These are phyloP conservation scores for Anomalospiza imberbis DNA, from an alignment of 2,797 vertebrate species.

Conservation along the genomic window DNA sequence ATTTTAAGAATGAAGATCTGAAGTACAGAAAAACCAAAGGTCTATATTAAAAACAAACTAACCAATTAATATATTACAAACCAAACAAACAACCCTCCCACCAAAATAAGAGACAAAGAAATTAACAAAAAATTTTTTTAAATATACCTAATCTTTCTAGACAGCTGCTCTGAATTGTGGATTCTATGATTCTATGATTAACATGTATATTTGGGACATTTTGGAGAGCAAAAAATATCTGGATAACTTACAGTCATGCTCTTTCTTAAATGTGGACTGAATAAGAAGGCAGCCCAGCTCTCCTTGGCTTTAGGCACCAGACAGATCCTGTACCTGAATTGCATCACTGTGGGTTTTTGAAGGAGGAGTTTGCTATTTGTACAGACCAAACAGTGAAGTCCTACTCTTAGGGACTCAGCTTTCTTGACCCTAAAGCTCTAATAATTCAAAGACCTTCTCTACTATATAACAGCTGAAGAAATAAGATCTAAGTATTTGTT, in stretches of 20 bases:
- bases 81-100: fast-evolving
- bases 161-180: not conserved
- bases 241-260: not conserved
- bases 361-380: not conserved
- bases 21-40: not conserved
- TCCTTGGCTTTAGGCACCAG: not conserved
- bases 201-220: not conserved
- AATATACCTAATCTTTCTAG: not conserved
- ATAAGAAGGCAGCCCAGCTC: not conserved
- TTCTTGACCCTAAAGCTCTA: not conserved
- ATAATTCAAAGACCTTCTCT: not conserved
- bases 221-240: not conserved
- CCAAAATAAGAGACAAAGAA: not conserved
- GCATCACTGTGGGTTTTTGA: not conserved
- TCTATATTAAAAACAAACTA: not conserved
- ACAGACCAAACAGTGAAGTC: not conserved
- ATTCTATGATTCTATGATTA: not conserved
- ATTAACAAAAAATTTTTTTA: not conserved
- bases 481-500: not conserved
- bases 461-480: not conserved
- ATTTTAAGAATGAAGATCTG: not conserved
- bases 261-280: not conserved
- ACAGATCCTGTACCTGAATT: not conserved
- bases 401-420: not conserved
- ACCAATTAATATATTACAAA: not conserved